phyloP scores from a whole-genome alignment of 2,797 vertebrate genomes.

The Hafferia zeledoni region DNA sequence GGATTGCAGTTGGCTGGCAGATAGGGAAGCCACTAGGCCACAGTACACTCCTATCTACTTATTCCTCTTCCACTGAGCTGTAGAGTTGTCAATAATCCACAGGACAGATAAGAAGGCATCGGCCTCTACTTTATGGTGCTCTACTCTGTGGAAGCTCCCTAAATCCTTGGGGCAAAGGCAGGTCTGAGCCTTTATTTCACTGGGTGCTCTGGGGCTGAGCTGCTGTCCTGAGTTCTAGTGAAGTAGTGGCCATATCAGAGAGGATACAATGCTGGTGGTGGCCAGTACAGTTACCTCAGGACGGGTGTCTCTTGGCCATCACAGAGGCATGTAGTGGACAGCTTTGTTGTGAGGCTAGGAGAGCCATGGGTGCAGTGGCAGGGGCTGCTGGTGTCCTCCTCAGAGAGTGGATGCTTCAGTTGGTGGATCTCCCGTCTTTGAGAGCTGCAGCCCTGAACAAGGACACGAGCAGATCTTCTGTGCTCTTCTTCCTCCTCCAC shows the following conservation, averaged over 20 bases:
- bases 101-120: background rate
- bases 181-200: background rate
- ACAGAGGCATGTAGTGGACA: background rate
- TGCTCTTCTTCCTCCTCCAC: rapidly evolving
- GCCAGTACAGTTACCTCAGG: background rate
- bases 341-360: background rate
- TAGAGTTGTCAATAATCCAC: background rate
- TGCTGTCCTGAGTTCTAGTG: background rate
- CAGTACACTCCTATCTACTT: background rate
- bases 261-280: background rate
- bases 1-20: background rate
- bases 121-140: background rate
- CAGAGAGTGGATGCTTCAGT: background rate
- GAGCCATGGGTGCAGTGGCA: background rate
- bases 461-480: background rate
- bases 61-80: background rate
- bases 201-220: background rate
- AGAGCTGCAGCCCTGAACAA: background rate
- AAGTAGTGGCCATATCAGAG: too few relatives aligned
- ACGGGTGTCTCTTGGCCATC: background rate
- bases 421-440: background rate
- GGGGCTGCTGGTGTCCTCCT: background rate
- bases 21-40: background rate
- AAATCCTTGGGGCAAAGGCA: background rate
- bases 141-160: background rate